These are phyloP conservation scores for Sminthopsis crassicaudata DNA, from an alignment of 2,113 vertebrate species.

Conservation along the genomic window DNA sequence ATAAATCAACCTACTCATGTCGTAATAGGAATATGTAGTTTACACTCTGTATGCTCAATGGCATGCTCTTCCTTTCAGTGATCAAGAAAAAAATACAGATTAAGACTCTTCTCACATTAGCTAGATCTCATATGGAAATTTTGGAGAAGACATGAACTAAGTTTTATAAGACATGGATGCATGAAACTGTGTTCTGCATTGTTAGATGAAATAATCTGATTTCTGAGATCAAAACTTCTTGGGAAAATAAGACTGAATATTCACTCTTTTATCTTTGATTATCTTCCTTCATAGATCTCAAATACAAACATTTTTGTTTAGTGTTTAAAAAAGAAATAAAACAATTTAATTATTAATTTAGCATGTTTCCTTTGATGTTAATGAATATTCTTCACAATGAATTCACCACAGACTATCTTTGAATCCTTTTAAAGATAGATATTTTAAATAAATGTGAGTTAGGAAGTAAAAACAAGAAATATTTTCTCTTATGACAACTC, in stretches of 20 bases:
- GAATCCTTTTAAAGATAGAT: neutral
- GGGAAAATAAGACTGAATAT: neutral
- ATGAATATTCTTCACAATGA: neutral
- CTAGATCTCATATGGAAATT: neutral
- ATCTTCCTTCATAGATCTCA: neutral
- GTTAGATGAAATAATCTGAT: neutral
- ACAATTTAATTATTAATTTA: neutral
- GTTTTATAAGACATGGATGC: neutral
- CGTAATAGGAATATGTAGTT: neutral
- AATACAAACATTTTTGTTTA: neutral
- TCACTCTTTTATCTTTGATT: neutral
- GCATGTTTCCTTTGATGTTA: neutral
- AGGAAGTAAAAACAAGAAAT: slow-evolving; percentile 16
- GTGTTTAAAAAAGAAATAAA: neutral
- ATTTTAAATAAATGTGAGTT: neutral
- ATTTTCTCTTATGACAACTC: neutral
- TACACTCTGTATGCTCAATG: neutral
- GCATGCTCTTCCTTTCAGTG: neutral
- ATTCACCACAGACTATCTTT: neutral
- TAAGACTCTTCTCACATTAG: neutral
- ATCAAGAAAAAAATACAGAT: neutral
- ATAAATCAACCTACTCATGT: neutral
- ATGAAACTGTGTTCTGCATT: neutral
- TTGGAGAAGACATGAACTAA: neutral
- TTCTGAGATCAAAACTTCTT: neutral